These are phyloP conservation scores for Macrosteles quadrilineatus DNA, from an alignment of 1,140 invertebrate species.

Conservation along the genomic window DNA sequence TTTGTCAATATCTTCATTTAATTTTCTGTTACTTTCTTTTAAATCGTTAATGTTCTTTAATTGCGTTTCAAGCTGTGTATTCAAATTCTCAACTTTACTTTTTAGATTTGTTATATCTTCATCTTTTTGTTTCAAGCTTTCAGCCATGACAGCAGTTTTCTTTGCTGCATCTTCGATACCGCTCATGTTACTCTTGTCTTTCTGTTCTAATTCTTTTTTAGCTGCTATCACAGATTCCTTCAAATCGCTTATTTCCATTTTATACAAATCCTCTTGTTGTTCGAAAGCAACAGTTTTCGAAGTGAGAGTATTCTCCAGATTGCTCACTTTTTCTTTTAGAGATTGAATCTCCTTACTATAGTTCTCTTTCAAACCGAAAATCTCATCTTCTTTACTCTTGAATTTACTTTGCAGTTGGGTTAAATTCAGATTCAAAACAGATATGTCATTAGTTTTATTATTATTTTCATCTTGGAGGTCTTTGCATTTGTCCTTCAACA, in stretches of 20 bases:
- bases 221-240: conserved; percentile 35
- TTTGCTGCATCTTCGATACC: conserved; percentile 45
- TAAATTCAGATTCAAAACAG: conserved; percentile 9
- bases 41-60: not conserved
- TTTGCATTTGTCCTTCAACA: conserved; percentile 14
- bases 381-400: conserved; percentile 23
- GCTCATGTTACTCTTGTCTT: conserved; percentile 38
- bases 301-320: conserved; percentile 33
- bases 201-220: conserved; percentile 35
- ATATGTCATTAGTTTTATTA: not conserved
- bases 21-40: not conserved
- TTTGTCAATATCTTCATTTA: not conserved
- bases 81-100: conserved; percentile 45
- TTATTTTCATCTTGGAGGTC: conserved; percentile 20
- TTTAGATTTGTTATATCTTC: conserved; percentile 49
- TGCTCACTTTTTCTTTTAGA: conserved; percentile 34
- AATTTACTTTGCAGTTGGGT: conserved; percentile 6
- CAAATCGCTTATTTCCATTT: conserved; percentile 52
- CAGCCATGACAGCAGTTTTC: conserved; percentile 54
- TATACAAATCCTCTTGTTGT: conserved; percentile 50
- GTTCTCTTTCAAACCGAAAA: conserved; percentile 11
- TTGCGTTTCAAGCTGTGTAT: conserved; percentile 40
- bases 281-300: conserved; percentile 20
- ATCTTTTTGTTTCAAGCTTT: conserved; percentile 54
- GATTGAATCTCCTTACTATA: conserved; percentile 31